These are phyloP conservation scores for Dinothrombium tinctorium DNA, from an alignment of 1,140 invertebrate species.

Conservation along the genomic window DNA sequence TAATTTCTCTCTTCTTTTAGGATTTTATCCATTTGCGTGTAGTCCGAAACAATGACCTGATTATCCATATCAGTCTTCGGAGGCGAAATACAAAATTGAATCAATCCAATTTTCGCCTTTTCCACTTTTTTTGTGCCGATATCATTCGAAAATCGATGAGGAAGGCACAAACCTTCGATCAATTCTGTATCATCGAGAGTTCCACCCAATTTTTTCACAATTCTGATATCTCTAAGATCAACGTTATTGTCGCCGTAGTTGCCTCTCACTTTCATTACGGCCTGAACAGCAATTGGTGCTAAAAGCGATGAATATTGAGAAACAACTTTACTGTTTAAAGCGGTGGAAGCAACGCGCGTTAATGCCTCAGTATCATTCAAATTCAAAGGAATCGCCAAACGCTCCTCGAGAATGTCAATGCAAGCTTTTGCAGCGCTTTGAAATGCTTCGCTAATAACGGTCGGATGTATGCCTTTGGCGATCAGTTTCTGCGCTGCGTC, in stretches of 20 bases:
- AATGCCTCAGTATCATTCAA: conserved; percentile 63
- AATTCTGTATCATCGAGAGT: conserved; percentile 95
- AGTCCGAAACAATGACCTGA: conserved; percentile 85
- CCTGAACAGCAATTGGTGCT: conserved; percentile 88
- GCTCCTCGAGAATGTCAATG: conserved; percentile 49
- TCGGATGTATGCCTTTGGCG: conserved; percentile 83
- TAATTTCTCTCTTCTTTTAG: conserved; percentile 94
- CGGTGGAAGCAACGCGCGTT: conserved; percentile 82
- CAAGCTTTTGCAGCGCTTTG: conserved; percentile 64
- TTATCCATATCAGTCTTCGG: conserved; percentile 99
- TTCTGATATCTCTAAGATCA: conserved; percentile 67
- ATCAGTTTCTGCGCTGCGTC: conserved; percentile 83
- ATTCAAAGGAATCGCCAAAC: conserved; percentile 66
- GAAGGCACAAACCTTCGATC: conserved; percentile 80
- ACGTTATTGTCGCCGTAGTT: conserved; percentile 32
- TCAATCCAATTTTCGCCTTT: conserved; percentile 95
- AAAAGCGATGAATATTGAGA: conserved; percentile 86
- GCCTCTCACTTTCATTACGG: conserved; percentile 64
- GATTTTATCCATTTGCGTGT: conserved; percentile 94
- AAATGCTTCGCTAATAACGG: conserved; percentile 87
- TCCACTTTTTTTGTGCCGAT: conserved; percentile 80
- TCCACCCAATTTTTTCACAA: conserved; percentile 84
- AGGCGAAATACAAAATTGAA: conserved; percentile 98
- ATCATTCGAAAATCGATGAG: conserved; percentile 51
- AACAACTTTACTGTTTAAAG: conserved; percentile 80